phyloP scores from a whole-genome alignment of 2,888 invertebrate species.

The Dorcus parallelipipedus region DNA sequence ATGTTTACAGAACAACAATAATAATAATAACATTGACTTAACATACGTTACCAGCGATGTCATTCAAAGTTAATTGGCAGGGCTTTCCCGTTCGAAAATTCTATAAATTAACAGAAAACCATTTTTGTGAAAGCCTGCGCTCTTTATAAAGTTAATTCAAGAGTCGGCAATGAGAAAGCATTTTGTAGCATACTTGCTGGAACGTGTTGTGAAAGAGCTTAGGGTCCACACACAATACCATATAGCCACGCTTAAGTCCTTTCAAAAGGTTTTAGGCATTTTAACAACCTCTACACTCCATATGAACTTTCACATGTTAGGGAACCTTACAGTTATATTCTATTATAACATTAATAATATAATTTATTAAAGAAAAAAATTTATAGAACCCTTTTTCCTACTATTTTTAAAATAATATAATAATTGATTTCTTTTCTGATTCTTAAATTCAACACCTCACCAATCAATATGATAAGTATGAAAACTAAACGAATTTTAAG shows the following conservation, averaged over 20 bases:
- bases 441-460: too few species aligned
- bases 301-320: not conserved
- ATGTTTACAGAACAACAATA: too few species aligned
- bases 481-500: too few species aligned
- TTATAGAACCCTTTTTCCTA: too few species aligned
- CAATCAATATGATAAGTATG: too few species aligned
- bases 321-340: too few species aligned
- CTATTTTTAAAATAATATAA: too few species aligned
- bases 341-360: too few species aligned
- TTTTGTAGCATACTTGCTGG: constrained; percentile 12
- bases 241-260: constrained; percentile 14
- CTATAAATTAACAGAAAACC: not conserved
- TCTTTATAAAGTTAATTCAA: not conserved
- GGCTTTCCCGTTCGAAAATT: not conserved
- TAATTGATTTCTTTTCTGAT: too few species aligned
- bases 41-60: too few species aligned
- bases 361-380: too few species aligned
- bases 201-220: constrained; percentile 16
- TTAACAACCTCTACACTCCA: not conserved
- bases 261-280: constrained; percentile 14
- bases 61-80: not conserved
- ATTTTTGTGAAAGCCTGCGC: not conserved
- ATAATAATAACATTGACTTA: too few species aligned
- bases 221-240: constrained; percentile 10
- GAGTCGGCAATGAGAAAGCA: constrained; percentile 12